Percentiles rank a stretch among this genome's conserved stretches.
phyloP scores from a whole-genome alignment of 1,140 invertebrate genomes.

The Prorops nasuta region DNA sequence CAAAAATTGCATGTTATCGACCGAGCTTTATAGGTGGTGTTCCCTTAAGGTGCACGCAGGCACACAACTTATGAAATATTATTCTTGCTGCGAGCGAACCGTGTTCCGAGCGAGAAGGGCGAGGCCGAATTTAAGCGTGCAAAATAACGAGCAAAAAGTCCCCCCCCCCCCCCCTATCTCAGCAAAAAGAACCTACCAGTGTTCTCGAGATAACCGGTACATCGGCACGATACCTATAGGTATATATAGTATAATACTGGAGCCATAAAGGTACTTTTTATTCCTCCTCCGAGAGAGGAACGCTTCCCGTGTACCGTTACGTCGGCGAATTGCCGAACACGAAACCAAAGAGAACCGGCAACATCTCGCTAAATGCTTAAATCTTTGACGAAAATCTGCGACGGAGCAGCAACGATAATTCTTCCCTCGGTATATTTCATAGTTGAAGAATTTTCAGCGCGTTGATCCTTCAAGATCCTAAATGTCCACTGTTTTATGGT shows the following conservation, averaged over 20 bases:
- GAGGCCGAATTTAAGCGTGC: constrained; percentile 14
- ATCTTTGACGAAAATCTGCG: constrained; percentile 13
- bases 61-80: constrained; percentile 2
- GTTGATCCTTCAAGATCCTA: too few relatives aligned
- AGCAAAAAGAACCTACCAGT: constrained; percentile 12
- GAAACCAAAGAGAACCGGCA: constrained; percentile 25
- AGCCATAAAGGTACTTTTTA: constrained; percentile 33
- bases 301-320: constrained; percentile 28
- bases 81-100: neutral
- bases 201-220: constrained; percentile 28
- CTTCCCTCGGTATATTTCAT: too few relatives aligned
- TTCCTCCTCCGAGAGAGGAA: constrained; percentile 25
- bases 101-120: constrained; percentile 15
- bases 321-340: constrained; percentile 26
- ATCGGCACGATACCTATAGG: constrained; percentile 23
- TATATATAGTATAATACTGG: constrained; percentile 26
- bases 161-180: too few relatives aligned
- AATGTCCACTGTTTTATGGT: too few relatives aligned
- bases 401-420: too few relatives aligned
- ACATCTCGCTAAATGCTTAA: constrained; percentile 18
- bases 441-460: too few relatives aligned
- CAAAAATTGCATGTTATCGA: too few relatives aligned
- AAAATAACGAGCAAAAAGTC: constrained; percentile 17
- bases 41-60: too few relatives aligned
- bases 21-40: too few relatives aligned